Evolutionary conservation across 92 coral and sea anemone species (phyloP), one percentile per base, ranked within the genome.

Genomic region (Epizoanthus stellaris): DNA sequence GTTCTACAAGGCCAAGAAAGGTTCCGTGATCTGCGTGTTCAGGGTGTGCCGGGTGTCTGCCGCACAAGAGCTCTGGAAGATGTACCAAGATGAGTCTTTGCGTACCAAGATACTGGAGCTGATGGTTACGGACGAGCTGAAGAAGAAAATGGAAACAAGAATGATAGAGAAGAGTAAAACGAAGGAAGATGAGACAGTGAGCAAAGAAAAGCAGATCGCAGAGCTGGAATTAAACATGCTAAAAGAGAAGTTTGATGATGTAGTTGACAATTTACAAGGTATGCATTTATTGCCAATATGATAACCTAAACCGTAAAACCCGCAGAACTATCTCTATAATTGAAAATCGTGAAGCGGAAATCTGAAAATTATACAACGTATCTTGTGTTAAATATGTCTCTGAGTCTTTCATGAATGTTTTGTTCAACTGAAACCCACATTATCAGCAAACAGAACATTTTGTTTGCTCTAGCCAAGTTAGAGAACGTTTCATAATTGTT

Each of bases 21-120:
- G 93, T 6, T 93, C 97, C 6, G 86, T 95, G 6, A 70, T 92
- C 25, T 71, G 91, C 34, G 79, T 92, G 63, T 94, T 96, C 43
- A 91, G 99, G 10, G 85, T 96, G 70, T 96, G 97, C n/a, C 87
- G 91, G 45, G 93, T 87, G n/a, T 81, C 87, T 4, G 98, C 98
- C 1, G 94, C 97, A 4, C 86, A 81, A 16, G 70, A 86, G 52
- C 70, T 96, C 25, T 92, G 98, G 99, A 73, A 89, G 42, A 90
- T 92, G 93, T 94, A 89, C 84, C 76, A 63, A 3, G 60, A 87
- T 5, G 81, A 73, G 10, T 42, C 63, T 10, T 85, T 96, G 17
- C 84, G 86, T 21, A 47, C 77, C 12, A 75, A 13, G 54, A 77
- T 96, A 3, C 82, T 66, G 43, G 81, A 81, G 20, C 74, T 77